Evolutionary conservation across 1,140 invertebrate species (phyloP).

Genomic region (Drosophila parvula): DNA sequence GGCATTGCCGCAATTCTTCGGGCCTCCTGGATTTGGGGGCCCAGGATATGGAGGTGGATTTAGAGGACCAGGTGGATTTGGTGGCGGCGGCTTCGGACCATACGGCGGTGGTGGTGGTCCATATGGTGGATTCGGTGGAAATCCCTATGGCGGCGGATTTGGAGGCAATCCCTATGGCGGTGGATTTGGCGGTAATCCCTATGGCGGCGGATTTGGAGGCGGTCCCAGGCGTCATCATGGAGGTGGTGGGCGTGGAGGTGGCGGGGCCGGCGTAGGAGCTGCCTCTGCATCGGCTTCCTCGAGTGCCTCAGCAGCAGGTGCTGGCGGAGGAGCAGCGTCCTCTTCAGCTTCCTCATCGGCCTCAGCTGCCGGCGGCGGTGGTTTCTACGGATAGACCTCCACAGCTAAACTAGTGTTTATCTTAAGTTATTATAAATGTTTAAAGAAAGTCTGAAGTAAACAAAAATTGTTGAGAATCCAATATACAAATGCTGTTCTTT

Average conservation of each 20-base stretch:
- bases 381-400: slow-evolving; percentile 19
- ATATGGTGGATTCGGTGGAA: neutral
- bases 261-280: slow-evolving; percentile 14
- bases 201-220: slow-evolving; percentile 26
- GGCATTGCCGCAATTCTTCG: slow-evolving; percentile 54
- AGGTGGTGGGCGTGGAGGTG: slow-evolving; percentile 21
- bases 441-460: slow-evolving; percentile 46
- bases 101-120: slow-evolving; percentile 5
- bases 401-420: neutral
- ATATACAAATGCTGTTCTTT: neutral
- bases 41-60: neutral
- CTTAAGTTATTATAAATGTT: slow-evolving; percentile 34
- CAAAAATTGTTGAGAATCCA: neutral
- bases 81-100: neutral
- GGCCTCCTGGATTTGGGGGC: slow-evolving; percentile 24
- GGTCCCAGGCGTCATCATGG: slow-evolving; percentile 3
- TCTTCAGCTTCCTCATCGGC: slow-evolving; percentile 32
- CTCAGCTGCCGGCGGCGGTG: slow-evolving; percentile 14
- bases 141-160: slow-evolving; percentile 8
- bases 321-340: slow-evolving; percentile 36
- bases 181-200: slow-evolving; percentile 9
- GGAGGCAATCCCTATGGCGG: slow-evolving; percentile 35
- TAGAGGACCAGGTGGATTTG: slow-evolving; percentile 13
- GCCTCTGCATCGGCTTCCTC: slow-evolving; percentile 33
- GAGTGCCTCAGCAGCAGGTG: slow-evolving; percentile 29